phyloP scores from a whole-genome alignment of 2,888 invertebrate genomes.

The Hirudinaria manillensis region DNA sequence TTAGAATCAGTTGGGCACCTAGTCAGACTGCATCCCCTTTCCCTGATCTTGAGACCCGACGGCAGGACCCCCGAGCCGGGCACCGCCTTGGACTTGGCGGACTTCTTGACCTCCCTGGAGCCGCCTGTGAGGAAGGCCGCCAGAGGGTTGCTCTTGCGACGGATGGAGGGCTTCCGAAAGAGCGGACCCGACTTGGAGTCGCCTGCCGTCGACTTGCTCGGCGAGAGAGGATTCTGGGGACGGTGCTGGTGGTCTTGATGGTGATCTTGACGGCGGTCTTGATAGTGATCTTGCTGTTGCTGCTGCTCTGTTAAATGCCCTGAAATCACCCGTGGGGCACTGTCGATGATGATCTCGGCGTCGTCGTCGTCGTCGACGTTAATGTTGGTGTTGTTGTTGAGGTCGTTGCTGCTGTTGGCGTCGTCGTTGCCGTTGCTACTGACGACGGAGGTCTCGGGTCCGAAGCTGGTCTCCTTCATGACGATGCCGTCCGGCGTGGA shows the following conservation, averaged over 20 bases:
- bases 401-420: not conserved
- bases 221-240: conserved; percentile 15
- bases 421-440: conserved; percentile 12
- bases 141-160: conserved; percentile 17
- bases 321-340: not conserved
- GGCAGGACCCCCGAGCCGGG: not conserved
- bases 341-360: too few species aligned
- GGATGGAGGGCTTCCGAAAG: conserved; percentile 11
- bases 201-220: not conserved
- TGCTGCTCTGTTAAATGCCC: conserved; percentile 5
- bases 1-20: not conserved
- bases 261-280: not conserved
- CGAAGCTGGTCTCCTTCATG: not conserved
- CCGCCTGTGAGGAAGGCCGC: not conserved
- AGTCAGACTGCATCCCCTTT: not conserved
- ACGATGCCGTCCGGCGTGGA: not conserved
- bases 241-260: not conserved
- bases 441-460: not conserved
- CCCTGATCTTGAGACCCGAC: not conserved
- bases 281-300: not conserved
- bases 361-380: conserved; percentile 2
- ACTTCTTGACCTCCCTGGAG: conserved; percentile 19
- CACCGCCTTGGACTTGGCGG: not conserved
- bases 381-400: not conserved
- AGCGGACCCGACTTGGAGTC: not conserved